Evolutionary conservation across 2,113 vertebrate genomes (phyloP), one percentile per base, ranked within the genome.

Genomic region (Poicephalus gulielmi): DNA sequence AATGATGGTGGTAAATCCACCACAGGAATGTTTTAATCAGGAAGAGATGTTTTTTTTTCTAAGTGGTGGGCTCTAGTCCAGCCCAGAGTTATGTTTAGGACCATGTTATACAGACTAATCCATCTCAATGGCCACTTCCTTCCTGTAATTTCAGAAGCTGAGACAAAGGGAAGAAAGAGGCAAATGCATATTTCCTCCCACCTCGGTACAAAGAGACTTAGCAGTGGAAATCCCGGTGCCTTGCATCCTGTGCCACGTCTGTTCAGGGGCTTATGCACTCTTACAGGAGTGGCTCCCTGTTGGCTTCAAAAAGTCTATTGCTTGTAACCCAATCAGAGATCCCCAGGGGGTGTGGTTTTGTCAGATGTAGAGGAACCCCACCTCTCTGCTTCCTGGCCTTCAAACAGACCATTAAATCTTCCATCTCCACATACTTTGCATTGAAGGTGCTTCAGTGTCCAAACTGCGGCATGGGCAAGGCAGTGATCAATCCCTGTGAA

Each of bases 21-120:
- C 93, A 88, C 85, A 90, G 69, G 90, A 92, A 93, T 92, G 52
- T 66, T 93, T 84, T 94, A 95, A 96, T 94, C 80, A 82, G 80
- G 83, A 92, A 66, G 73, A 68, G 85, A 78, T 92, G 86, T 63
- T 57, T 57, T 39, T 82, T 88, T 82, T 88, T 50, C 52, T 86
- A 86, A 95, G 88, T 81, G 85, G 76, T 83, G 76, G 86, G 76
- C 85, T 90, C 76, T 52, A 68, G 35, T 93, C 86, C 93, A 96
- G 80, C 76, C 64, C 73, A 86, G 64, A 90, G 69, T 15, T 88
- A 64, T 64, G 64, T 95, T 90, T 77, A 86, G 78, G 68, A 86
- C 69, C 31, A 31, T 30, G 39, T 49, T 84, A 70, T 30, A 93
- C 30, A 90, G 79, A 67, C 31, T 53, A 46, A 78, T 69, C 64